Percentiles rank a stretch among this genome's conserved stretches.
Conservation (phyloP, 2,888 invertebrate genomes). For the Lottia scabra region DNA sequence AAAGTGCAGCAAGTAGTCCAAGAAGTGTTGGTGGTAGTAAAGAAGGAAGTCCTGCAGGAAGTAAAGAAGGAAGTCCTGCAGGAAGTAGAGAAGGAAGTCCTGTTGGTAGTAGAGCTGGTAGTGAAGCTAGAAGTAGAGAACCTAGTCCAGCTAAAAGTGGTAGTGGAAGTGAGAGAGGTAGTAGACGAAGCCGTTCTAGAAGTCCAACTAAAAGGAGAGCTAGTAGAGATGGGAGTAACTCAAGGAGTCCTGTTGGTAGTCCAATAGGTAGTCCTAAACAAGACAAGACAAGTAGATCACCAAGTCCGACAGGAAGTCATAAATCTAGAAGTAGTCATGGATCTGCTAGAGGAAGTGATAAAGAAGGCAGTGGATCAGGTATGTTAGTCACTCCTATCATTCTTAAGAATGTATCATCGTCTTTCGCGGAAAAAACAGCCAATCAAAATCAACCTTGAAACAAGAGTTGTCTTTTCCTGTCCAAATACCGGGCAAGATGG, state of each 20-base stretch:
- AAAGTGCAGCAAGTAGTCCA: conserved; percentile 16
- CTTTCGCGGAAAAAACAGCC: no score
- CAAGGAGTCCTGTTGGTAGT: conserved; percentile 11
- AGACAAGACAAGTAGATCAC: conserved; percentile 3
- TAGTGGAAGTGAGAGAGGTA: conserved; percentile 15
- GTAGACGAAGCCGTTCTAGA: conserved; percentile 17
- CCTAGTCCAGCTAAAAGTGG: conserved; percentile 20
- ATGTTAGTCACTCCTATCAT: no score
- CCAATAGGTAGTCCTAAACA: background rate
- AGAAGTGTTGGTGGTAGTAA: conserved; percentile 9
- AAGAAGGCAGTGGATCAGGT: conserved; percentile 27
- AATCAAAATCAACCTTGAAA: no score
- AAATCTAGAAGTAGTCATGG: background rate
- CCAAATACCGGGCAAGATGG: no score
- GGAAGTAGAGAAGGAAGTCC: conserved; percentile 4
- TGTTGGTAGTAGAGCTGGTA: conserved; percentile 15
- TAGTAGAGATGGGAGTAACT: conserved; percentile 9
- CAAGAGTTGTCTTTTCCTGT: no score
- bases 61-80: conserved; percentile 21
- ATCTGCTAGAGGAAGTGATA: background rate
- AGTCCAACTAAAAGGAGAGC: conserved; percentile 27
- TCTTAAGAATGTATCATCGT: no score
- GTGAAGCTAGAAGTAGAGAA: conserved; percentile 14
- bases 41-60: conserved; percentile 6
- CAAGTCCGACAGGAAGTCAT: conserved; percentile 14